Base-by-base conservation (phyloP, 1,140 invertebrate species). In the Drosophila fuyamai region DNA sequence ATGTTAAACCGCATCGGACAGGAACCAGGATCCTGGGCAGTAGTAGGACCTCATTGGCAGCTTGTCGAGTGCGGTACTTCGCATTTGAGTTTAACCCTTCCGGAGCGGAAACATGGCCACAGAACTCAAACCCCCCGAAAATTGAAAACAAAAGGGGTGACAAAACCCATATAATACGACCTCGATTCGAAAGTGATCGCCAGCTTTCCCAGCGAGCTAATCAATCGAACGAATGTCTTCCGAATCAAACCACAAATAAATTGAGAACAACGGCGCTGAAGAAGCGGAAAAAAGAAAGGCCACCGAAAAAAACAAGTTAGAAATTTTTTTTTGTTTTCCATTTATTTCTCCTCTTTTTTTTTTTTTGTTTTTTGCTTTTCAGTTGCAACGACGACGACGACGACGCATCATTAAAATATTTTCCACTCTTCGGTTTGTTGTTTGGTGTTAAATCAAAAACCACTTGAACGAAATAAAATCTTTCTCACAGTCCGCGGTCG, bases 401-500 rank as follows among this genome's bases (percentile, higher is more conserved):
- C 80, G 80, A 84, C 76, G 76, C 81, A 84, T 84, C 82, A 86
- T 86, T 86, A 86, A 86, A 86, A 86, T 86, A 88, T 88, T 88
- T 88, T 88, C 84, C 77, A 72, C 75, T 78, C 68, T 84, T 79
- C 60, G 61, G 46, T 27, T 71, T 44, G 62, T 46, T 67, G 82
- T 78, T 82, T 86, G 83, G 83, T 88, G 83, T 88, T 86, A 88
- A 88, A 88, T 88, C 83, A 88, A 86, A 86, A 86, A 88, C 84
- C 83, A 88, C 83, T 88, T 88, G 83, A 88, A 88, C 83, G 83
- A 86, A 86, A 86, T 86, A 86, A 86, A 86, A 86, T 86, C 82
- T 88, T 88, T 86, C 82, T 86, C 82, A 86, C 83, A 86, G 82
- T 86, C 82, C 55, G 56, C 76, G 36, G 67, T 67, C 63, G 65